Evolutionary conservation across 2,113 vertebrate genomes (phyloP), one percentile per base, ranked within the genome.

Genomic region (Corvus moneduloides): DNA sequence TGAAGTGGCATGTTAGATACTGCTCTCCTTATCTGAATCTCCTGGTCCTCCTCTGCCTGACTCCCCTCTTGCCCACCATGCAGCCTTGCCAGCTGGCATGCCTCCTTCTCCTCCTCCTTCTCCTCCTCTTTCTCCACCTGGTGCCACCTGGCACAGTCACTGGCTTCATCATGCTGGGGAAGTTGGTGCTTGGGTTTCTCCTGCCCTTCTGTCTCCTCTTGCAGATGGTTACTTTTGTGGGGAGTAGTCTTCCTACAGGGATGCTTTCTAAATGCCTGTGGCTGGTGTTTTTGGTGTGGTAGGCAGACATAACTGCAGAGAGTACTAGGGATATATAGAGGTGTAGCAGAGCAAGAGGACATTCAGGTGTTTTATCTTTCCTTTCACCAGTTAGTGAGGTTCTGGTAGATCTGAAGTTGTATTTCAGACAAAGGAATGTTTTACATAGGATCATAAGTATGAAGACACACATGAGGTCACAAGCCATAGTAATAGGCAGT

Each of bases 331-430:
- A 76, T 20, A 87, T 19, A 26, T 8, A 41, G 8, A 37, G 6
- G 10, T 27, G 17, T 39, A 63, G 39, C 33, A 55, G 62, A 90
- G 39, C 80, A 94, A 48, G 35, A 37, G 69, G 66, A 74, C 54
- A 27, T 74, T 94, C 54, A 63, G n/a, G 18, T 56, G 63, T 28
- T 83, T 94, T 94, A 49, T 41, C 19, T 77, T 69, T 87, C 59
- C 41, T 71, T 85, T 67, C 37, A 85, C 18, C 37, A n/a, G 33
- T 35, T 20, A 80, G 48, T 64, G 43, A 44, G 10, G 21, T 9
- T 55, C 16, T 67, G 13, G 16, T 69, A 84, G 46, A 44, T 30
- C 30, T 2, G 21, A 59, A 87, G 21, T 11, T 39, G 5, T 41
- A 20, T 72, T 93, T 83, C 43, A 66, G 39, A 16, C 7, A 33